A percentile compares a stretch with the other conserved stretches of the same genome.
Conservation (phyloP, 2,113 vertebrate species). For the Dermatemys mawii region DNA sequence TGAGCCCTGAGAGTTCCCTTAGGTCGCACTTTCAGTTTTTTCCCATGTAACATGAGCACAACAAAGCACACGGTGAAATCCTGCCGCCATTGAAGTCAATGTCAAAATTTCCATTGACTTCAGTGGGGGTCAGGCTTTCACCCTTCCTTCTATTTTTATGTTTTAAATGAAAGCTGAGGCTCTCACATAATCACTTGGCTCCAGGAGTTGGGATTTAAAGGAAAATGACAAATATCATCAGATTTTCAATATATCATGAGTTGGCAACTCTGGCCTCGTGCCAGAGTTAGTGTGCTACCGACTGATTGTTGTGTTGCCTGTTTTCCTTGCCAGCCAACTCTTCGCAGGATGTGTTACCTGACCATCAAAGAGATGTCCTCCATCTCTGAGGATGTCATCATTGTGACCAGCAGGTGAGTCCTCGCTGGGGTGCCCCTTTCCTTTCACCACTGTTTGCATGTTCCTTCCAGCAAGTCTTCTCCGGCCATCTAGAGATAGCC, state of each 20-base stretch:
- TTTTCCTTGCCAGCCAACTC: slow-evolving; percentile 79
- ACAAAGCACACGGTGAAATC: neutral
- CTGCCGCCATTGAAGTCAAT: neutral
- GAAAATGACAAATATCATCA: neutral
- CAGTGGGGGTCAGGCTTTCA: neutral
- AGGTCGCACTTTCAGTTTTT: neutral
- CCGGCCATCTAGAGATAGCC: neutral
- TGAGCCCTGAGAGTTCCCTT: neutral
- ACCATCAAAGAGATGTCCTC: slow-evolving; percentile 99
- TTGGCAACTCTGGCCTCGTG: neutral
- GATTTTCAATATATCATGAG: neutral
- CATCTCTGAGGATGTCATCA: slow-evolving; percentile 98
- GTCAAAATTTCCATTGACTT: neutral
- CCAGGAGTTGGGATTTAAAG: neutral
- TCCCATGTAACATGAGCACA: neutral
- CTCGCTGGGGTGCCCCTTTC: neutral
- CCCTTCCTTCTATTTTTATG: neutral
- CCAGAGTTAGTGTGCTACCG: neutral
- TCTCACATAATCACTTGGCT: neutral
- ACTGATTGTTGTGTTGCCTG: neutral
- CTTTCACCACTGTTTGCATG: neutral
- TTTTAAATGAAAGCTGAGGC: neutral
- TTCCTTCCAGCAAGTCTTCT: neutral
- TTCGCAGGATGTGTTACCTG: slow-evolving; percentile 97
- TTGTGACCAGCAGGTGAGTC: slow-evolving; percentile 95